phyloP scores from a whole-genome alignment of 2,113 vertebrate species.

The Neodon shergylaensis region DNA sequence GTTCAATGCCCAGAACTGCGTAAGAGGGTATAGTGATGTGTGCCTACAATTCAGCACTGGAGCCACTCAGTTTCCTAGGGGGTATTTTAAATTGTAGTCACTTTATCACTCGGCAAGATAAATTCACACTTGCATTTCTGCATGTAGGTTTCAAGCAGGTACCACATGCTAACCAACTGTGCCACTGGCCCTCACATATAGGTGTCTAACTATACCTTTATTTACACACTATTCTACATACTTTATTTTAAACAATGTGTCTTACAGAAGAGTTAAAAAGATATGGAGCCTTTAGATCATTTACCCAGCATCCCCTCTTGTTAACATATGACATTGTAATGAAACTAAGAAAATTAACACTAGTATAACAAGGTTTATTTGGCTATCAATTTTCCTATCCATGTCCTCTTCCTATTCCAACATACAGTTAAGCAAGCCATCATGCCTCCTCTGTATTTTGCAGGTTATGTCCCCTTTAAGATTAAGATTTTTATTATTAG shows the following conservation, averaged over 20 bases:
- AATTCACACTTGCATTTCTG: background rate
- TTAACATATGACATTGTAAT: background rate
- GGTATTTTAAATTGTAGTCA: background rate
- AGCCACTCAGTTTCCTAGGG: background rate
- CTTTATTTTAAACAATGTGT: background rate
- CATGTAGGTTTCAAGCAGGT: background rate
- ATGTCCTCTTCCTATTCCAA: background rate
- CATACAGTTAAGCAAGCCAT: background rate
- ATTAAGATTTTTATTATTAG: background rate
- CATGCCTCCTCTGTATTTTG: background rate
- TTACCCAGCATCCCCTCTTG: background rate
- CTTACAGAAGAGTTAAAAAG: background rate
- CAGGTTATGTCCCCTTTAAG: background rate
- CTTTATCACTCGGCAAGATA: background rate
- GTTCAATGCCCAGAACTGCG: background rate
- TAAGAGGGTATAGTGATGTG: background rate
- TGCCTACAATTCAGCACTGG: background rate
- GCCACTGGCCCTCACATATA: no score
- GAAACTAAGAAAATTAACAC: background rate
- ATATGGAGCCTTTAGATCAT: background rate
- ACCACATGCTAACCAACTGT: background rate
- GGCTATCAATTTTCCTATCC: background rate
- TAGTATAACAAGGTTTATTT: background rate
- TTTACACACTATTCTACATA: background rate
- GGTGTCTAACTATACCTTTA: background rate